A percentile compares a stretch with the other conserved stretches of the same genome.
Conservation (phyloP, 2,888 invertebrate species). For the Diploptera punctata region DNA sequence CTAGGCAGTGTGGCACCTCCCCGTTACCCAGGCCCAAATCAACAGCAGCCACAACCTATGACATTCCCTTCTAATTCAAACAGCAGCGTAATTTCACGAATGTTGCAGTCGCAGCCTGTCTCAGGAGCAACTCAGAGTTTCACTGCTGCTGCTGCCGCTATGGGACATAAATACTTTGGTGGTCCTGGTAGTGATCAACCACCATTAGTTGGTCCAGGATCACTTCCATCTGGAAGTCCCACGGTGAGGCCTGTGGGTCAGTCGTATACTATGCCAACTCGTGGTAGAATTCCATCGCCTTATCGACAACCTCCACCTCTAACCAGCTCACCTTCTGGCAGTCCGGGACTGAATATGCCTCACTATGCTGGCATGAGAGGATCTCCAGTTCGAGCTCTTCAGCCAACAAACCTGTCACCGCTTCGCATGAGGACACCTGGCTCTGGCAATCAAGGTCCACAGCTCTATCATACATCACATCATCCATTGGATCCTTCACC, state of each 20-base stretch:
- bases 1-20: not conserved
- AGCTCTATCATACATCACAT: conserved; percentile 57
- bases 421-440: conserved; percentile 53
- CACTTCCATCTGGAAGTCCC: not conserved
- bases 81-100: conserved; percentile 62
- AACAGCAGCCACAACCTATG: not conserved
- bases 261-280: conserved; percentile 22
- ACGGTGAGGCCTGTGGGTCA: not conserved
- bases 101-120: conserved; percentile 62
- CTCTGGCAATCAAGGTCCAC: conserved; percentile 43
- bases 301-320: conserved; percentile 48
- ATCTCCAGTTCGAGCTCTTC: not conserved
- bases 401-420: conserved; percentile 47
- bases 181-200: conserved; percentile 28
- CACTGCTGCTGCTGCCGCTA: conserved; percentile 54
- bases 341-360: conserved; percentile 15
- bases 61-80: conserved; percentile 17
- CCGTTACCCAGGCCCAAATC: not conserved
- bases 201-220: conserved; percentile 16
- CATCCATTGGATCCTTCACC: conserved; percentile 62
- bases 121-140: conserved; percentile 52
- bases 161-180: conserved; percentile 56
- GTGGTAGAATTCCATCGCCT: conserved; percentile 41
- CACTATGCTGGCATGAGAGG: conserved; percentile 25
- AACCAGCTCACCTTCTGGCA: conserved; percentile 42